Evolutionary conservation across 2,113 vertebrate genomes (phyloP).

Genomic region (Murina feae): DNA sequence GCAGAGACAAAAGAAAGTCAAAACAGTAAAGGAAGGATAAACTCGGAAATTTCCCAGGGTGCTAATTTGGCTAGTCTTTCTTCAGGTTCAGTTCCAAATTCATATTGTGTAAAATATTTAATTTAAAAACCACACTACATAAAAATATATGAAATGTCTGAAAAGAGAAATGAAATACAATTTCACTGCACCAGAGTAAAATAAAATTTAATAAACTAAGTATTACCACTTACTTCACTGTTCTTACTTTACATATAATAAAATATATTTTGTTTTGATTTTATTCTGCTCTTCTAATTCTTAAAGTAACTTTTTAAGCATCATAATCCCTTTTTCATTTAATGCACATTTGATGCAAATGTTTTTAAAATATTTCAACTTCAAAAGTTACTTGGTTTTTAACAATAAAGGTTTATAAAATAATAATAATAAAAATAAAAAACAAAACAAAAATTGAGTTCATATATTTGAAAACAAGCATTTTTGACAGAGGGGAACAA

Average conservation of each 20-base stretch:
- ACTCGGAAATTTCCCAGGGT: not conserved
- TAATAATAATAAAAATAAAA: no score
- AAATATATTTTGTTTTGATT: not conserved
- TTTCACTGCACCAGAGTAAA: not conserved
- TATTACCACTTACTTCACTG: not conserved
- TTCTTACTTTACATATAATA: not conserved
- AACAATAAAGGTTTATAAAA: no score
- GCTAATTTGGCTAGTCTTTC: not conserved
- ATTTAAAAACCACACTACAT: not conserved
- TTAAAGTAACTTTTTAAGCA: not conserved
- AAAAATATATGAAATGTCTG: not conserved
- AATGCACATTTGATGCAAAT: not conserved
- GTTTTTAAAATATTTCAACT: not conserved
- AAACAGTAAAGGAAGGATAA: not conserved
- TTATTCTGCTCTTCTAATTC: not conserved
- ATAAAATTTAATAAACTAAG: constrained; percentile 7
- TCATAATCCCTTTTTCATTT: not conserved
- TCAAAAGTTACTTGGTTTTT: not conserved
- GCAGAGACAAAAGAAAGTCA: not conserved
- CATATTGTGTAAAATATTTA: not conserved
- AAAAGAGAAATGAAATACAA: constrained; percentile 2
- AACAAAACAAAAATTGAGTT: not conserved
- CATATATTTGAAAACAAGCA: not conserved
- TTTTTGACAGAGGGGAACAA: not conserved
- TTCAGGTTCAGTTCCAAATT: not conserved